Evolutionary conservation across 2,888 invertebrate genomes (phyloP), one percentile per base, ranked within the genome.

Genomic region (Cephus nigrinus): DNA sequence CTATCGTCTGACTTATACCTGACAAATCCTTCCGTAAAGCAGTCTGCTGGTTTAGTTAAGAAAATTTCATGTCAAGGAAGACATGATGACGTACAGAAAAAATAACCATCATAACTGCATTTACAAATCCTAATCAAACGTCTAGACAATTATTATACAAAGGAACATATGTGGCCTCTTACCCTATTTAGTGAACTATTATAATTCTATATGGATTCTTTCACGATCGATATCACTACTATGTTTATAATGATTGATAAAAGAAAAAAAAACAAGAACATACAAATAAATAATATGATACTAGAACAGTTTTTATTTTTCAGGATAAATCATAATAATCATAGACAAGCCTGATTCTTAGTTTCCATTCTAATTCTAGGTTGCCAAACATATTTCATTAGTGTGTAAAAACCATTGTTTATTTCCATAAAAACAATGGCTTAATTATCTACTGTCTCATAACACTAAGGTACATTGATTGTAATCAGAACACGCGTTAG

Each of bases 61-160:
- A 72, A 33, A 74, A 75, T 78, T 78, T 72, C 75, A 75, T 72
- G 75, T 76, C 78, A 75, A 75, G 76, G 71, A 76, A 75, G 71
- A 69, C 75, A 71, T 76, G 72, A 33, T 74, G 71, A 73, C 75
- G 73, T 73, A 76, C 79, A 76, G 15, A 23, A 55, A 15, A 15
- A 15, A 23, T 9, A 23, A 23, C 55, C 23, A 23, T 23, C 2
- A 9, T 5, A 55, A 23, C 15, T 23, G 55, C 55, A 9, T 4
- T 1, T 9, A 5, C 4, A 55, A 23, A 55, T 23, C 2, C 9
- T 23, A 55, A 23, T 55, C 55, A 23, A 23, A 55, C 55, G 2
- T 55, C 55, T 55, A 55, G 55, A 55, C 55, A 55, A 55, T 23
- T 23, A 55, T 23, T 23, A 55, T 23, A 55, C 55, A 55, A 55